Evolutionary conservation across 2,797 vertebrate genomes (phyloP).

Genomic region (Lepilemur ruficaudatus): DNA sequence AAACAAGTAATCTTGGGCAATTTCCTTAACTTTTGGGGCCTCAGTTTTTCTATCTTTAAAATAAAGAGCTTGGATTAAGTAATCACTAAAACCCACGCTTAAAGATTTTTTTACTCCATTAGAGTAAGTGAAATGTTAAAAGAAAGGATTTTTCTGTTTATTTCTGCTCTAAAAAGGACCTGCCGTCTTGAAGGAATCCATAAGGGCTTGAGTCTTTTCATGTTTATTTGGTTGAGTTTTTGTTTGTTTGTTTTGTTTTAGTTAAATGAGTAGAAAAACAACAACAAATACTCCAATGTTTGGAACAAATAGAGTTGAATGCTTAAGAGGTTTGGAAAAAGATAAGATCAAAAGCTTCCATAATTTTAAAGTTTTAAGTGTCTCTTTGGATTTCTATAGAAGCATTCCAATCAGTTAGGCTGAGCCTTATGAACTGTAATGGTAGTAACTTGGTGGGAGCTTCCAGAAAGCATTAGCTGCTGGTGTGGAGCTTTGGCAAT

Average conservation of each 20-base stretch:
- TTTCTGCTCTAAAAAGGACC: background rate
- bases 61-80: background rate
- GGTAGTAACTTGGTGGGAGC: background rate
- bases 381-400: background rate
- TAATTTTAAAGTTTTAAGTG: background rate
- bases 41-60: background rate
- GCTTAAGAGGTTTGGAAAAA: background rate
- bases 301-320: background rate
- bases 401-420: background rate
- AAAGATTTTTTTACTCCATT: background rate
- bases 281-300: background rate
- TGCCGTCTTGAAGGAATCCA: background rate
- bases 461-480: background rate
- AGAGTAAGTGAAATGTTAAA: background rate
- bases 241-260: background rate
- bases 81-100: background rate
- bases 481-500: background rate
- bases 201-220: accelerated
- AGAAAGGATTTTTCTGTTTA: background rate
- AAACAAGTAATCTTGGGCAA: background rate
- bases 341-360: background rate
- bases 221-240: background rate
- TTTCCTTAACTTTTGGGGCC: background rate
- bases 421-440: background rate
- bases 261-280: background rate